Conservation (phyloP, 2,888 invertebrate species). For the Melolontha melolontha region DNA sequence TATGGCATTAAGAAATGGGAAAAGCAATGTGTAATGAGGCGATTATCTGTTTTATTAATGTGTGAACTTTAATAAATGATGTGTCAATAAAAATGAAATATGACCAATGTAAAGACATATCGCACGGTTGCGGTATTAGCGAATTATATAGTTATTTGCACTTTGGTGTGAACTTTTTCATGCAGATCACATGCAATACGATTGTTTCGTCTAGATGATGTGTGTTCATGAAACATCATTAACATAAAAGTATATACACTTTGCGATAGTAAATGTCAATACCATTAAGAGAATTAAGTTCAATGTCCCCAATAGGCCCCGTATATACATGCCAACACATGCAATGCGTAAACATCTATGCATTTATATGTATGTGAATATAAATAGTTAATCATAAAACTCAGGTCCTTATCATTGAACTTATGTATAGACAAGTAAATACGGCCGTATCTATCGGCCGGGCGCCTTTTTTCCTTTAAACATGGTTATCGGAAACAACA, state of each 20-base stretch:
- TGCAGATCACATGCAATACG: constrained; percentile 19
- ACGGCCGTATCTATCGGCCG: constrained; percentile 21
- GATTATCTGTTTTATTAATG: constrained; percentile 15
- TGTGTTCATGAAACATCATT: constrained; percentile 12
- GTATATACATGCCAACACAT: constrained; percentile 8
- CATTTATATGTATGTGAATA: constrained; percentile 21
- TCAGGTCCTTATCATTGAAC: constrained; percentile 23
- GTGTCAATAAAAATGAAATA: constrained; percentile 12
- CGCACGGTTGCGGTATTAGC: constrained; percentile 14
- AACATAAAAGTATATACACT: constrained; percentile 32
- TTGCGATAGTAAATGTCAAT: constrained; percentile 38
- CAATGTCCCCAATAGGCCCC: constrained; percentile 18
- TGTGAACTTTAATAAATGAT: not conserved
- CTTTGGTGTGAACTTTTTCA: constrained; percentile 18
- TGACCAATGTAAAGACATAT: not conserved
- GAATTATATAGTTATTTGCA: constrained; percentile 20
- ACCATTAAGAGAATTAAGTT: constrained; percentile 35
- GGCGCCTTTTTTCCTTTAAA: constrained; percentile 27
- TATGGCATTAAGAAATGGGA: not conserved
- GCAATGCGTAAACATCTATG: constrained; percentile 12
- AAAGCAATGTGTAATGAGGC: not conserved
- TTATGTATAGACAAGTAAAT: constrained; percentile 19
- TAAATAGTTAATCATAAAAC: constrained; percentile 35
- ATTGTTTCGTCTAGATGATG: constrained; percentile 25
- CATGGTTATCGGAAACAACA: constrained; percentile 31